Conservation (phyloP, 2,888 invertebrate species). For the Candidula unifasciata region DNA sequence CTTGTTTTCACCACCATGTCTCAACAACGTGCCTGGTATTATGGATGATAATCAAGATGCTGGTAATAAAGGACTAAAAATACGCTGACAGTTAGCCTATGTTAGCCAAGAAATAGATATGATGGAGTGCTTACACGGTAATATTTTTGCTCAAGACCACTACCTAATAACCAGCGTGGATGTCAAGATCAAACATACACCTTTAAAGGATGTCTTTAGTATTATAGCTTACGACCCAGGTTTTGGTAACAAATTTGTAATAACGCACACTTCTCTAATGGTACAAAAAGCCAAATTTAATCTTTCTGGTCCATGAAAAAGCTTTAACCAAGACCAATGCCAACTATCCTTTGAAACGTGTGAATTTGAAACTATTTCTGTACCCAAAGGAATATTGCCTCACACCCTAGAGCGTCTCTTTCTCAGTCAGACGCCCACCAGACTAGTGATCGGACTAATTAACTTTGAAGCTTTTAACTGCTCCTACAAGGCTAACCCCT, state of each 20-base stretch:
- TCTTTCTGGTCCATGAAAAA: conserved; percentile 22
- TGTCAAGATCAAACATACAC: too few relatives aligned
- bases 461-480: conserved; percentile 36
- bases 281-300: conserved; percentile 41
- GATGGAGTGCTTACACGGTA: too few relatives aligned
- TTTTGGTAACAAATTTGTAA: too few relatives aligned
- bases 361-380: conserved; percentile 7
- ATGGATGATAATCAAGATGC: too few relatives aligned
- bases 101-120: too few relatives aligned
- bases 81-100: too few relatives aligned
- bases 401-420: conserved; percentile 15
- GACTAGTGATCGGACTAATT: conserved; percentile 35
- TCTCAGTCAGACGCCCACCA: conserved; percentile 22
- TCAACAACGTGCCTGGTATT: too few relatives aligned
- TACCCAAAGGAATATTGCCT: conserved; percentile 3
- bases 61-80: too few relatives aligned
- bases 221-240: too few relatives aligned
- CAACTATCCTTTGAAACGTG: conserved; percentile 43
- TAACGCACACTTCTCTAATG: conserved; percentile 7
- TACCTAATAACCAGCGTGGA: too few relatives aligned
- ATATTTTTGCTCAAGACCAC: too few relatives aligned
- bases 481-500: conserved; percentile 38
- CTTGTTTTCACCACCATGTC: too few relatives aligned
- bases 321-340: conserved; percentile 22
- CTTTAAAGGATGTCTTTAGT: background rate